phyloP scores from a whole-genome alignment of 64 coral and sea anemone genomes.

The Montipora foliosa region DNA sequence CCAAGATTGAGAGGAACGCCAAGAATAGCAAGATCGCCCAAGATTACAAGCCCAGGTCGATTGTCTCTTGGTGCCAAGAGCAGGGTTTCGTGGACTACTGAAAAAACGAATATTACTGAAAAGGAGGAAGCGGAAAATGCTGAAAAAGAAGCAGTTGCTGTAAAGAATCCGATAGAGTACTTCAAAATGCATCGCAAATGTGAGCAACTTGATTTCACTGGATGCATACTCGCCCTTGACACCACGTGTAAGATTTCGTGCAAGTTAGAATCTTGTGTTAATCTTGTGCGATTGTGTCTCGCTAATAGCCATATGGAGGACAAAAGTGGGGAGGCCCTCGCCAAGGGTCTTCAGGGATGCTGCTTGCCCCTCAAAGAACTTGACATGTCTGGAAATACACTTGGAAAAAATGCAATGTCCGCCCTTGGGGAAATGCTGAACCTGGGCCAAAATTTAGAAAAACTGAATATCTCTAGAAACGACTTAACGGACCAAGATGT shows the following conservation, averaged over 20 bases:
- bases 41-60: conserved; percentile 8
- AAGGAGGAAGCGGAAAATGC: background rate
- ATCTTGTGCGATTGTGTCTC: conserved; percentile 49
- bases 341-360: conserved; percentile 55
- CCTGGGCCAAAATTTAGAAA: conserved; percentile 53
- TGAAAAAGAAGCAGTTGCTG: background rate
- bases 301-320: conserved; percentile 61
- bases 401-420: conserved; percentile 26
- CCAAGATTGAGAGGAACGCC: background rate
- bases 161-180: conserved; percentile 39
- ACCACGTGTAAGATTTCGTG: conserved; percentile 33
- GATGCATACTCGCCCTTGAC: conserved; percentile 11
- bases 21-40: background rate
- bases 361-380: conserved; percentile 50
- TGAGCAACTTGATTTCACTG: conserved; percentile 51
- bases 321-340: conserved; percentile 59
- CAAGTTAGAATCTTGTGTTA: conserved; percentile 13
- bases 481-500: conserved; percentile 57
- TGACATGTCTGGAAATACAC: conserved; percentile 66
- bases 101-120: background rate
- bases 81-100: background rate
- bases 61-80: background rate
- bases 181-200: conserved; percentile 47
- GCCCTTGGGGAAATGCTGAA: conserved; percentile 59
- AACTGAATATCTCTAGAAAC: conserved; percentile 72